Evolutionary conservation across 2,113 vertebrate species (phyloP), one percentile per base, ranked within the genome.

Genomic region (Indri indri): DNA sequence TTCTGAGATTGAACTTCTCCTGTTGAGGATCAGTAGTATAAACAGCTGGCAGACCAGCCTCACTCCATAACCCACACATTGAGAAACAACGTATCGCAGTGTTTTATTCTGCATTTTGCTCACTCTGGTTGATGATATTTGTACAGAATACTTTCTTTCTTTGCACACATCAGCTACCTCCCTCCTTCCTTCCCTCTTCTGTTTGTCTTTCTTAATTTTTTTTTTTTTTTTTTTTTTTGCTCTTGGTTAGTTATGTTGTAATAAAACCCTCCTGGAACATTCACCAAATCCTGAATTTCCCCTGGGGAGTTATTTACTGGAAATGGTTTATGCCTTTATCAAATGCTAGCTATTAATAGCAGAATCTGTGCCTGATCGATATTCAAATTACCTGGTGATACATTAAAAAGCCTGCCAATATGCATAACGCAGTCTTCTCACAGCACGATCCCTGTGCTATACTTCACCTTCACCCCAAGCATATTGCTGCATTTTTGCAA

Each of bases 331-430:
- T 34, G 12, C 1, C 7, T 86, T 95, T 93, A 92, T 91, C 37
- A 96, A 40, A 65, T 74, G 8, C 57, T 81, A 95, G 85, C 27
- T 76, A 37, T 1, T 23, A 73, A 50, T 68, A 94, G 54, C 25
- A 40, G 2, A 91, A 70, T 71, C 2, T 57, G 18, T 95, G 3
- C 14, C 25, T 77, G 80, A 95, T 85, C 81, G 79, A 37, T 90
- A 81, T 34, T 87, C 6, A 84, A 59, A 97, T 94, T 40, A 83
- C 50, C 45, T 85, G 22, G 18, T 88, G 18, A 79, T 57, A 94
- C 74, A 92, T 47, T 66, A 20, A 37, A 94, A 50, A 13, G 5
- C 3, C 37, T 90, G 37, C 2, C 87, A 95, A 73, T 79, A 82
- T n/a, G 79, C 77, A 74, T 4, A 70, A 37, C 40, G 73, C 13